Conservation (phyloP, 1,140 invertebrate species). For the Monochamus saltuarius region DNA sequence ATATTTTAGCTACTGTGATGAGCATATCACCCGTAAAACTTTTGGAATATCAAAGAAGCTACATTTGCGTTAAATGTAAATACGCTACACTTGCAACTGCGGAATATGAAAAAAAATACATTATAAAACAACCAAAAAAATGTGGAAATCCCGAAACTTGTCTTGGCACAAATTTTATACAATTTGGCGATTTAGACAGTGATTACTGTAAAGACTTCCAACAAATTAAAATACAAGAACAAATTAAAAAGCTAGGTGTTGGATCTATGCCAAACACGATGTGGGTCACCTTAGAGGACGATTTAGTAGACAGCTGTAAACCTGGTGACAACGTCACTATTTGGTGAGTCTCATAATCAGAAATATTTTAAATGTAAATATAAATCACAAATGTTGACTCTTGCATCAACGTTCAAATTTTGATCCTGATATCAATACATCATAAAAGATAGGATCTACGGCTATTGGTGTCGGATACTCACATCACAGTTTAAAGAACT, state of each 20-base stretch:
- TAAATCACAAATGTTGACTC: too few relatives aligned
- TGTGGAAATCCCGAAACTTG: constrained; percentile 65
- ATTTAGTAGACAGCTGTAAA: constrained; percentile 84
- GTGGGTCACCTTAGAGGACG: constrained; percentile 80
- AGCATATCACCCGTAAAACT: constrained; percentile 74
- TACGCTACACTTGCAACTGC: constrained; percentile 66
- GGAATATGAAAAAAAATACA: constrained; percentile 67
- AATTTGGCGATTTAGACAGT: constrained; percentile 58
- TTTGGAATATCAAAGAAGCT: constrained; percentile 73
- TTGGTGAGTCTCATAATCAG: constrained; percentile 59
- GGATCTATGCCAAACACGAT: constrained; percentile 76
- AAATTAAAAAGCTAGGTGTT: constrained; percentile 68
- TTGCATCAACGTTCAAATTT: too few relatives aligned
- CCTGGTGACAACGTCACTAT: constrained; percentile 86
- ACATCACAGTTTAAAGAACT: too few relatives aligned
- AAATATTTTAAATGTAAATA: too few relatives aligned
- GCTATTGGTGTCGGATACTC: too few relatives aligned
- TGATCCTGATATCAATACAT: too few relatives aligned
- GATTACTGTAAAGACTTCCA: constrained; percentile 83
- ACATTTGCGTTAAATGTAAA: constrained; percentile 78
- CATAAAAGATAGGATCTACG: too few relatives aligned
- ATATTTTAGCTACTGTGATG: constrained; percentile 71
- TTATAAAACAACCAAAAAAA: constrained; percentile 59
- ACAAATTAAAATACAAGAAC: constrained; percentile 86
- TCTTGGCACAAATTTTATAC: constrained; percentile 57